These are phyloP conservation scores for Phortica variegata DNA, from an alignment of 1,140 invertebrate genomes.

Conservation along the genomic window DNA sequence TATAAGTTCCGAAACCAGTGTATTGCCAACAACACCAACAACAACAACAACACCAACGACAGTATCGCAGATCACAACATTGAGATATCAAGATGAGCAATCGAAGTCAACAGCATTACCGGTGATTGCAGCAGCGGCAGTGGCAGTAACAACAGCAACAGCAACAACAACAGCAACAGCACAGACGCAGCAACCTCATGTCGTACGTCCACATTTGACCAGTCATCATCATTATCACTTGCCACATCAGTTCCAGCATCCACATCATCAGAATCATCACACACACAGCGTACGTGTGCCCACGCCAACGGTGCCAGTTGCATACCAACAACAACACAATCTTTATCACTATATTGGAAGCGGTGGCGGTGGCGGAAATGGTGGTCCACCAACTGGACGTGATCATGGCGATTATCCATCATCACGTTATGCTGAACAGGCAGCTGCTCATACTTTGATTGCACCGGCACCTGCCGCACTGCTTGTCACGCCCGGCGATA, in stretches of 20 bases:
- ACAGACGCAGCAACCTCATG: conserved; percentile 31
- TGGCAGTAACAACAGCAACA: conserved; percentile 4
- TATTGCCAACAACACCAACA: background rate
- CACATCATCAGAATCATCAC: conserved; percentile 52
- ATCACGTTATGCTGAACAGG: conserved; percentile 14
- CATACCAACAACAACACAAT: conserved; percentile 33
- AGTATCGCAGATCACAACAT: conserved; percentile 21
- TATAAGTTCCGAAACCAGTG: conserved; percentile 18
- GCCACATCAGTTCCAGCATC: conserved; percentile 54
- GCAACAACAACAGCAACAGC: conserved; percentile 23
- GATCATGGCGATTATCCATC: conserved; percentile 16
- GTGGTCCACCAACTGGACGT: conserved; percentile 2
- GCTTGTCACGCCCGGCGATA: conserved; percentile 10
- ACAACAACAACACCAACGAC: background rate
- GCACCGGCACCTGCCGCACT: conserved; percentile 11
- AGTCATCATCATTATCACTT: conserved; percentile 52
- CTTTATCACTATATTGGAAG: background rate
- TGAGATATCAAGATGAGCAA: conserved; percentile 43
- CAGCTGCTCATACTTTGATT: background rate
- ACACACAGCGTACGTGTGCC: conserved; percentile 47
- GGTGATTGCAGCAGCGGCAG: background rate
- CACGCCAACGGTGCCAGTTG: conserved; percentile 43
- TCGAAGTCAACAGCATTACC: conserved; percentile 3
- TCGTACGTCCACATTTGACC: conserved; percentile 35
- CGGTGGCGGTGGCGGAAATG: conserved; percentile 1